Evolutionary conservation across 1,140 invertebrate species (phyloP), one percentile per base, ranked within the genome.

Genomic region (Nephila pilipes): DNA sequence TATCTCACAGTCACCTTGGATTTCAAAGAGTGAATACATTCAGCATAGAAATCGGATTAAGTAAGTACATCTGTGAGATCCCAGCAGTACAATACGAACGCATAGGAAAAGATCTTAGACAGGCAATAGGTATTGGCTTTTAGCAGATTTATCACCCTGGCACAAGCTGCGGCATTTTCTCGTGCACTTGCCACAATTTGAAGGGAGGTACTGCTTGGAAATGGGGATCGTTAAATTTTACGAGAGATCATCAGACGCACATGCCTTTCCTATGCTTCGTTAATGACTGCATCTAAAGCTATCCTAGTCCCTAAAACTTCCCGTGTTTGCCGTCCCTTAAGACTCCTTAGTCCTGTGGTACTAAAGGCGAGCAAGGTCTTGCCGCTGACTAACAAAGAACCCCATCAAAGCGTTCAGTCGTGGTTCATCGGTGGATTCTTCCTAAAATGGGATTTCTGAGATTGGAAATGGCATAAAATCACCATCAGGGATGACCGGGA

Each of bases 381-480:
- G 25, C 80, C 63, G 58, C 81, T 69, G 90, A 85, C 81, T 92
- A 92, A 85, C 90, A 92, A 92, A 92, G 90, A 92, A 75, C 80
- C 57, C 90, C 90, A 92, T 92, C 90, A 92, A 92, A 92, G 32
- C 32, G 32, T 36, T 90, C 87, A 54, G n/a, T 90, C 89, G 69
- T 81, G 79, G 75, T 65, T 90, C 57, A 90, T 90, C 32, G 55
- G 57, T 0, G 57, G 75, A 81, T 46, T 85, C 81, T 55, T 25
- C 46, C 25, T 25, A 36, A 69, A 38, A 75, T 85, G 81, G 60
- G 81, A 85, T 92, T 65, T 57, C 63, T 57, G 80, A 92, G 81
- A 92, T 92, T 92, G 90, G 90, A 85, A 92, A 92, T 79, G 60
- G 90, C 90, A 92, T 92, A 92, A 92, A 92, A 92, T 92, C 90